Percentiles rank a stretch among this genome's conserved stretches.
phyloP scores from a whole-genome alignment of 2,113 vertebrate genomes.

The Dromas ardeola region DNA sequence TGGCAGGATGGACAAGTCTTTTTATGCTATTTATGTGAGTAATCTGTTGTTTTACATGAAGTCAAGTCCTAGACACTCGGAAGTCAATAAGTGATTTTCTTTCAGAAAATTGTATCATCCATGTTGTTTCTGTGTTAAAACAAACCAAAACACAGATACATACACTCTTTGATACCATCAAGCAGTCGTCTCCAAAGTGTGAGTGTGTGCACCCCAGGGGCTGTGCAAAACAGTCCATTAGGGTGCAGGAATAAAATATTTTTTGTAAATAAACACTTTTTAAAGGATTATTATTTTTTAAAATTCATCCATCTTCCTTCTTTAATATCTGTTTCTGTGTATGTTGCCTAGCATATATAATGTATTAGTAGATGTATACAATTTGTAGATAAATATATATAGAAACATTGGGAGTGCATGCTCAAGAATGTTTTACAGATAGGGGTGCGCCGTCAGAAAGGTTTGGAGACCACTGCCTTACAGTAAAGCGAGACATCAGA shows the following conservation, averaged over 20 bases:
- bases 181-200: background rate
- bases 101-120: background rate
- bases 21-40: background rate
- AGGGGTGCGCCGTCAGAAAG: background rate
- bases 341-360: background rate
- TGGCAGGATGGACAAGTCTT: background rate
- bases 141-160: background rate
- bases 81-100: background rate
- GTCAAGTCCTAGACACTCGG: background rate
- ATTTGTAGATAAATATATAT: background rate
- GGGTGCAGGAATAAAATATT: background rate
- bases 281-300: background rate
- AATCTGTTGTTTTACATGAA: background rate
- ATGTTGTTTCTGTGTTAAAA: background rate
- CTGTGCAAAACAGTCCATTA: background rate
- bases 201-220: background rate
- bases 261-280: background rate
- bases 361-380: background rate
- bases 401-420: background rate
- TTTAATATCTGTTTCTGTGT: background rate
- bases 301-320: background rate
- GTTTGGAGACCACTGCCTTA: background rate
- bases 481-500: background rate
- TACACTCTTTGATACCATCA: background rate
- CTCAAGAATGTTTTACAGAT: background rate